Conservation (phyloP, 1,140 invertebrate species). For the Zaprionus nigranus region DNA sequence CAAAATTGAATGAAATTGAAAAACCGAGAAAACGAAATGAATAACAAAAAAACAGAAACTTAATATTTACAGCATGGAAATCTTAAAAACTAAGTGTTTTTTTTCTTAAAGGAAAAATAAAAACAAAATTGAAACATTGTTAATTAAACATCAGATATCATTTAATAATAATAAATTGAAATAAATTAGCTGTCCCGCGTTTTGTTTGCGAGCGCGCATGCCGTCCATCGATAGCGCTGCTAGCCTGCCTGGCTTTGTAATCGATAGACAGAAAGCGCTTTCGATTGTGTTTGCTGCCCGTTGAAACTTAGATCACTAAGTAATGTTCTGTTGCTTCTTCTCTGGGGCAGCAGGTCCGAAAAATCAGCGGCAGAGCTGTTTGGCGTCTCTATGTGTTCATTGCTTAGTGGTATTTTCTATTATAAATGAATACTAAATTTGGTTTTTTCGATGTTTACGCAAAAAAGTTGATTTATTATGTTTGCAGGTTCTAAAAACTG, state of each 20-base stretch:
- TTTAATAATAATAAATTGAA: conserved; percentile 70
- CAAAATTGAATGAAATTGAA: conserved; percentile 25
- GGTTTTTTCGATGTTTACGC: no score
- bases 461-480: background rate
- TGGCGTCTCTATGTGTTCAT: no score
- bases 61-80: conserved; percentile 74
- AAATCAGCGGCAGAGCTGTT: no score
- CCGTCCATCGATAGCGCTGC: background rate
- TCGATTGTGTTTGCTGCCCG: no score
- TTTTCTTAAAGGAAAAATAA: conserved; percentile 73
- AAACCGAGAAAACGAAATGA: conserved; percentile 22
- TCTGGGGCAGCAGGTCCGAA: no score
- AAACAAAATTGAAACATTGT: conserved; percentile 71
- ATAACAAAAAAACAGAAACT: conserved; percentile 24
- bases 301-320: no score
- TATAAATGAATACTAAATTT: no score
- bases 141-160: conserved; percentile 81
- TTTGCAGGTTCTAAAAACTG: background rate
- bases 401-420: no score
- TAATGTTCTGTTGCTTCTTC: no score
- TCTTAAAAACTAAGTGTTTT: conserved; percentile 81
- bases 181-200: conserved; percentile 47
- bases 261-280: background rate
- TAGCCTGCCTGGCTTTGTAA: background rate
- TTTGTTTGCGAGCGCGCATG: background rate